phyloP scores from a whole-genome alignment of 2,113 vertebrate genomes.

The Lepisosteus osseus region DNA sequence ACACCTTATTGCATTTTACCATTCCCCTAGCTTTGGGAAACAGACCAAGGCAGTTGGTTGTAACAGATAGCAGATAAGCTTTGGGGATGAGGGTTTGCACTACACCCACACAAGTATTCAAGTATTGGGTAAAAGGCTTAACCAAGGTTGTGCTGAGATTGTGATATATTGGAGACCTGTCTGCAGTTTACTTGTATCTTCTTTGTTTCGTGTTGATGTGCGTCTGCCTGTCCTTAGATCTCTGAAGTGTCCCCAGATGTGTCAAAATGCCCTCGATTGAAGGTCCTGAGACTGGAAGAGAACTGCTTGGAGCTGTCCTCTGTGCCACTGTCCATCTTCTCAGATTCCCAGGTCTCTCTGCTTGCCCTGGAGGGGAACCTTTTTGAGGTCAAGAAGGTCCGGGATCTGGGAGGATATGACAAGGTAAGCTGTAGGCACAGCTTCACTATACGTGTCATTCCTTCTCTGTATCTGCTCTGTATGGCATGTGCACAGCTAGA shows the following conservation, averaged over 20 bases:
- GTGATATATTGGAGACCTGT: no score
- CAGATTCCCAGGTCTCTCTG: conserved; percentile 86
- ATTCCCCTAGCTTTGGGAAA: no score
- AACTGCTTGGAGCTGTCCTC: conserved; percentile 92
- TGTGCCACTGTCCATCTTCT: conserved; percentile 84
- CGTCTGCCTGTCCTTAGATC: conserved; percentile 67
- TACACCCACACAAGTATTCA: no score
- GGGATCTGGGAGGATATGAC: conserved; percentile 91
- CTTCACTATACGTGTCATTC: no score
- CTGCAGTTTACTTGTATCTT: not conserved
- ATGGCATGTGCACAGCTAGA: no score
- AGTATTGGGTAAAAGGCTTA: no score
- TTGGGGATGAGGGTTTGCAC: no score
- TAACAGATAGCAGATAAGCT: no score
- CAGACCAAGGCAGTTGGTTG: no score
- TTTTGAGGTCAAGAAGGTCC: conserved; percentile 88
- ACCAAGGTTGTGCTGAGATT: no score
- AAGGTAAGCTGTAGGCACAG: conserved; percentile 66
- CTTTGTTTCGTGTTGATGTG: not conserved
- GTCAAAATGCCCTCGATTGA: conserved; percentile 83
- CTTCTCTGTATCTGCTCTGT: no score
- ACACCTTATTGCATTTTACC: no score
- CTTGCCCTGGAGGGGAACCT: conserved; percentile 95
- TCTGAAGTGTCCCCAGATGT: conserved; percentile 81
- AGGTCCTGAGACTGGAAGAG: conserved; percentile 93